Evolutionary conservation across 2,797 vertebrate species (phyloP).

Genomic region (Liasis olivaceus): DNA sequence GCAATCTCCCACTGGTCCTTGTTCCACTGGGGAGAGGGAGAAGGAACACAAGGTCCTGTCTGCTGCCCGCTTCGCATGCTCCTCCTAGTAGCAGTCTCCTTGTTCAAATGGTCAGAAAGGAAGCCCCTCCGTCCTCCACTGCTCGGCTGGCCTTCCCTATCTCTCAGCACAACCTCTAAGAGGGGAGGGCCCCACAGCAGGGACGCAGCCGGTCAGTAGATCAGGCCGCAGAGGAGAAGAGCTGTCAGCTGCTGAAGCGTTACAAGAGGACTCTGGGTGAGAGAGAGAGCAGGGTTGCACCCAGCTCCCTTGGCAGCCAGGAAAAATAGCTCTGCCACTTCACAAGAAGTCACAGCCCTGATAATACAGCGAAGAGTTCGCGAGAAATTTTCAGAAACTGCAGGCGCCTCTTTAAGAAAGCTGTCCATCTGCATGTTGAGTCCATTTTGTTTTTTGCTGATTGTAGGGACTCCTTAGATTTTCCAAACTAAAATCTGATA

Average conservation of each 20-base stretch:
- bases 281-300: not conserved
- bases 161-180: too few species aligned
- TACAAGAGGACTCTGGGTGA: not conserved
- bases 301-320: not conserved
- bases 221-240: not conserved
- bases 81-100: too few species aligned
- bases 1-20: constrained; percentile 93
- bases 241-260: not conserved
- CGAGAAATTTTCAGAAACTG: not conserved
- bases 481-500: not conserved
- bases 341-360: not conserved
- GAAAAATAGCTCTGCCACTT: not conserved
- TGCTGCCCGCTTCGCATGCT: not conserved
- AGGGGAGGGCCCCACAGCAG: not conserved
- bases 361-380: not conserved
- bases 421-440: not conserved
- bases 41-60: constrained; percentile 8
- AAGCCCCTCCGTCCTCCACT: too few species aligned
- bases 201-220: not conserved
- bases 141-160: not conserved
- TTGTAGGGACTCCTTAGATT: not conserved
- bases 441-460: not conserved
- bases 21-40: constrained; percentile 80
- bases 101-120: too few species aligned
- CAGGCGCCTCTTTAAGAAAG: not conserved